Percentiles rank a stretch among this genome's conserved stretches.
Evolutionary conservation across 2,888 invertebrate species (phyloP).

Genomic region (Spodoptera picta): DNA sequence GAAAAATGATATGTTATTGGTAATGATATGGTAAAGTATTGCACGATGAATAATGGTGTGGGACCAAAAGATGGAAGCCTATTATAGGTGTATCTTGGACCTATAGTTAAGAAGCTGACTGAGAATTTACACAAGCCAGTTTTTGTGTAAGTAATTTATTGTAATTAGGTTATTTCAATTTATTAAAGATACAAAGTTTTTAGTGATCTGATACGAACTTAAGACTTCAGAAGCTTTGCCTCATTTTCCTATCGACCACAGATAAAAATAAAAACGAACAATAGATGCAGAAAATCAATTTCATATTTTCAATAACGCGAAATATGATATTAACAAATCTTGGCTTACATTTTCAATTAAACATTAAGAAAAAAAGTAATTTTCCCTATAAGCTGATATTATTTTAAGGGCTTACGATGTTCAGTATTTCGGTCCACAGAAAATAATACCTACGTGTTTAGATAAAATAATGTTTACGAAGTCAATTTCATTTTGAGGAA

Average conservation of each 20-base stretch:
- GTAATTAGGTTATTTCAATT: too few relatives aligned
- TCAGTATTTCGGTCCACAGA: slow-evolving; percentile 29
- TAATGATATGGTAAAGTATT: too few relatives aligned
- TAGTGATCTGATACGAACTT: too few relatives aligned
- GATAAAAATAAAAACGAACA: background rate
- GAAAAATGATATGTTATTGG: background rate
- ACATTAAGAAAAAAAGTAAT: slow-evolving; percentile 41
- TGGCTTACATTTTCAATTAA: slow-evolving; percentile 53
- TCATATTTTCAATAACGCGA: slow-evolving; percentile 8
- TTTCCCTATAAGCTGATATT: slow-evolving; percentile 48
- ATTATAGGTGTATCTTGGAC: too few relatives aligned
- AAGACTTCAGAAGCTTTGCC: too few relatives aligned
- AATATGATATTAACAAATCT: slow-evolving; percentile 27
- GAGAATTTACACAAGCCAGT: too few relatives aligned
- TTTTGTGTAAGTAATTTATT: too few relatives aligned
- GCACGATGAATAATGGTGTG: too few relatives aligned
- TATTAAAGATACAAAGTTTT: too few relatives aligned
- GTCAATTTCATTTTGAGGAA: slow-evolving; percentile 55
- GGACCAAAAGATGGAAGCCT: too few relatives aligned
- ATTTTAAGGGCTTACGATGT: slow-evolving; percentile 41
- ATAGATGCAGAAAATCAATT: background rate
- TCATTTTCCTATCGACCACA: too few relatives aligned
- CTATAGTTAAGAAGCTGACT: too few relatives aligned
- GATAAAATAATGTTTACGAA: slow-evolving; percentile 53
- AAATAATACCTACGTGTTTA: slow-evolving; percentile 41